Base-by-base conservation (phyloP, 2,888 invertebrate genomes). In the Troides oblongomaculatus region DNA sequence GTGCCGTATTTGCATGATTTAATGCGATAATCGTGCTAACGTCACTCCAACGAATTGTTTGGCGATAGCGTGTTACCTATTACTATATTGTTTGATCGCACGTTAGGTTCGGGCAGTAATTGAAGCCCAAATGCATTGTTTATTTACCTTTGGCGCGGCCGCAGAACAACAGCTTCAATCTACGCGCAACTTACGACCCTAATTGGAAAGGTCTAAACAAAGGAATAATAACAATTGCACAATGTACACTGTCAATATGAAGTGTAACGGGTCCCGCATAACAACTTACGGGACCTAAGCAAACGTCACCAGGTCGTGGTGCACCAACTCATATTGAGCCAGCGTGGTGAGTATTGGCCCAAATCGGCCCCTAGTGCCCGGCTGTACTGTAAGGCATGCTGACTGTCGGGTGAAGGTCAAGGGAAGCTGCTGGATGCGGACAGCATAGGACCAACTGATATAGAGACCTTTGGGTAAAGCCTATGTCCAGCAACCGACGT, bases 1-100 rank as follows among this genome's bases (percentile, higher is more conserved):
- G 72, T 73, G 76, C 75, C 75, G 74, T 78, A 76, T 77, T 78
- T 75, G 76, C 77, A 75, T 79, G 78, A 78, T 97, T 97, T 80
- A 91, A 94, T 72, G 95, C 79, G 75, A 78, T 68, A 68, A 64
- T 68, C 46, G 67, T 57, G 59, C 23, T 21, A 50, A 36, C 50
- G 68, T 64, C 68, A 64, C 68, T 68, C 59, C 59, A 56, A 62
- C 62, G 46, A 63, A 63, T 57, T 57, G 64, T 68, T 63, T 30
- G 23, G 36, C 63, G 68, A 68, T 68, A 68, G 50, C 59, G 59
- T 64, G 59, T 68, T 68, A 60, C 63, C 59, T 36, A 53, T 63
- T 39, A 50, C 2, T 46, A 68, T 56, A 64, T 56, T 17, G 58
- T 50, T 59, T 39, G 36, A 50, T 46, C 36, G 25, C 8, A n/a